A percentile compares a stretch with the other conserved stretches of the same genome.
Conservation (phyloP, 2,113 vertebrate genomes). For the Alethe castanea region DNA sequence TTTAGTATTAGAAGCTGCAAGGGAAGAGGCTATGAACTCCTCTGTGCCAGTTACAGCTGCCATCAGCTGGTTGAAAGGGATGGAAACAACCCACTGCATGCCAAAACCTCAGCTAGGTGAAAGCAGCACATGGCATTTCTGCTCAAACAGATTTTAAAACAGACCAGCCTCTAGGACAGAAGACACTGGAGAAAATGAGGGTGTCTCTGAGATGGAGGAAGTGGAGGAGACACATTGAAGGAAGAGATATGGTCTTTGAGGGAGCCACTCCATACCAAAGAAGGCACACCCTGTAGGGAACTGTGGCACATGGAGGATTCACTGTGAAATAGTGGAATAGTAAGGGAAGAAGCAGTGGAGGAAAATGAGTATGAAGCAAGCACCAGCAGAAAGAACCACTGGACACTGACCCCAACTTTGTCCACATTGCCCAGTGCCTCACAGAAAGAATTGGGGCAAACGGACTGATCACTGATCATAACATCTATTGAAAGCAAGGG, state of each 20-base stretch:
- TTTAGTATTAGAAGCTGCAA: neutral
- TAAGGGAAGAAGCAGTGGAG: neutral
- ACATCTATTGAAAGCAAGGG: neutral
- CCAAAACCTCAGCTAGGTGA: neutral
- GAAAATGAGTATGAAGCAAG: neutral
- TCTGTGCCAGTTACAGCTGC: neutral
- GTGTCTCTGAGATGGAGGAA: neutral
- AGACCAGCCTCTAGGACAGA: neutral
- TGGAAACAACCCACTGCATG: neutral
- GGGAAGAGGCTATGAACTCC: neutral
- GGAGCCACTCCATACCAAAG: neutral
- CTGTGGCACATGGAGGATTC: neutral
- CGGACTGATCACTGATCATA: rapidly evolving
- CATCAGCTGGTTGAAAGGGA: neutral
- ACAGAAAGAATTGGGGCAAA: neutral
- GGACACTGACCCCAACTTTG: neutral
- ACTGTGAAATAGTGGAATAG: neutral
- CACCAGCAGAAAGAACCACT: neutral
- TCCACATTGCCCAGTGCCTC: neutral
- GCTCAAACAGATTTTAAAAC: neutral
- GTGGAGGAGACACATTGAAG: neutral
- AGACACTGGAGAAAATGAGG: neutral
- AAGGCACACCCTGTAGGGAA: neutral
- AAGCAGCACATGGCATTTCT: neutral
- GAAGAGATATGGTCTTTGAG: neutral